Percentiles rank a stretch among this genome's conserved stretches.
Evolutionary conservation across 2,888 invertebrate genomes (phyloP).

Genomic region (Eugnorisma glareosa): DNA sequence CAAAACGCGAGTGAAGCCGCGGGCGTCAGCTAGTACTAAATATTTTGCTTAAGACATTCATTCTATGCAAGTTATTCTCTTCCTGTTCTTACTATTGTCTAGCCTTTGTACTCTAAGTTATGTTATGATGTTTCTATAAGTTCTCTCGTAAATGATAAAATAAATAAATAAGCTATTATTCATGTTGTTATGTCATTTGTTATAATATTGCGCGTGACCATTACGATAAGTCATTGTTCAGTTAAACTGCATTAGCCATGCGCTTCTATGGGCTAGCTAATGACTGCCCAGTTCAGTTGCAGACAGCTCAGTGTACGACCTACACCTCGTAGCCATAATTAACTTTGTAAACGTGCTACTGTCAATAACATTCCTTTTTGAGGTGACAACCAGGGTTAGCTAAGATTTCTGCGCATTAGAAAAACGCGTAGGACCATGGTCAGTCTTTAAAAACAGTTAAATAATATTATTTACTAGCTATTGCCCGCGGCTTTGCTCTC

Average conservation of each 20-base stretch:
- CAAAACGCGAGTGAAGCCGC: no score
- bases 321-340: conserved; percentile 14
- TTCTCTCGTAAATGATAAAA: neutral
- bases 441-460: neutral
- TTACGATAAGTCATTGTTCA: neutral
- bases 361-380: conserved; percentile 28
- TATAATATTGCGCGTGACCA: neutral
- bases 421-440: conserved; percentile 2
- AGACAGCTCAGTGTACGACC: neutral
- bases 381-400: neutral
- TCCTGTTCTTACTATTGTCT: no score
- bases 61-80: no score
- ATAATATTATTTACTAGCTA: no score
- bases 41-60: no score
- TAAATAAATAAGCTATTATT: conserved; percentile 19
- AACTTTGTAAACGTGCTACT: conserved; percentile 14
- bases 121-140: neutral
- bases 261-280: neutral
- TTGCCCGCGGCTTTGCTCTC: no score
- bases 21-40: no score
- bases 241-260: conserved; percentile 7
- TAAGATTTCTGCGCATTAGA: no score
- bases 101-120: no score
- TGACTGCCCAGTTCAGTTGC: neutral
- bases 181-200: conserved; percentile 9